A percentile compares a stretch with the other conserved stretches of the same genome.
Conservation (phyloP, 2,797 vertebrate genomes). For the Scarus forsteni region DNA sequence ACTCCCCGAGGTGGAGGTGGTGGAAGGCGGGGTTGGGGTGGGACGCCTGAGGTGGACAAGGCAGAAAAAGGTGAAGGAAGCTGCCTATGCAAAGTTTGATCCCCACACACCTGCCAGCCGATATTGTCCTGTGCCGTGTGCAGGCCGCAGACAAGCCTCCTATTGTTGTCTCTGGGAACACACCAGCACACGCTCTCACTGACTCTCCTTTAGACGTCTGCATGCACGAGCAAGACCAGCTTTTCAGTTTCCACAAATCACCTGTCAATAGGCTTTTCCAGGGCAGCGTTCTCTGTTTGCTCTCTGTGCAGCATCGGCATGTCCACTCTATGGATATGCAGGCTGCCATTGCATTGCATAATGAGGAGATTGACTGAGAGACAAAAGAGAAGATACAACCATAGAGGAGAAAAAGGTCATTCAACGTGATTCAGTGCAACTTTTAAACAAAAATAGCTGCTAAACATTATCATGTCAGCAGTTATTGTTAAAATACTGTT, state of each 20-base stretch:
- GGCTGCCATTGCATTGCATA: not conserved
- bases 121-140: conserved; percentile 72
- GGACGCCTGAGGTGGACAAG: conserved; percentile 43
- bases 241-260: conserved; percentile 66
- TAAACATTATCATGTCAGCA: not conserved
- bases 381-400: conserved; percentile 26
- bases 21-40: conserved; percentile 14
- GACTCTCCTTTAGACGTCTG: conserved; percentile 61
- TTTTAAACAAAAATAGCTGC: not conserved
- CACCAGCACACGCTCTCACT: conserved; percentile 25
- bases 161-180: conserved; percentile 76
- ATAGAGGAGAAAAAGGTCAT: conserved; percentile 17
- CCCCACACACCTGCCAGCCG: conserved; percentile 82
- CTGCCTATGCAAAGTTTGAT: conserved; percentile 85
- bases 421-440: not conserved
- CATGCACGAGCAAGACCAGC: conserved; percentile 70
- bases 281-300: conserved; percentile 50
- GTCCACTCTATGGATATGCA: conserved; percentile 43
- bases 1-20: conserved; percentile 26
- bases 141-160: conserved; percentile 79
- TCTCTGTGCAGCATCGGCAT: conserved; percentile 56
- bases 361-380: conserved; percentile 7
- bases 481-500: too few species aligned
- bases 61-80: conserved; percentile 60
- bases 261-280: conserved; percentile 67